Evolutionary conservation across 2,113 vertebrate species (phyloP), one percentile per base, ranked within the genome.

Genomic region (Hippocampus abdominalis): DNA sequence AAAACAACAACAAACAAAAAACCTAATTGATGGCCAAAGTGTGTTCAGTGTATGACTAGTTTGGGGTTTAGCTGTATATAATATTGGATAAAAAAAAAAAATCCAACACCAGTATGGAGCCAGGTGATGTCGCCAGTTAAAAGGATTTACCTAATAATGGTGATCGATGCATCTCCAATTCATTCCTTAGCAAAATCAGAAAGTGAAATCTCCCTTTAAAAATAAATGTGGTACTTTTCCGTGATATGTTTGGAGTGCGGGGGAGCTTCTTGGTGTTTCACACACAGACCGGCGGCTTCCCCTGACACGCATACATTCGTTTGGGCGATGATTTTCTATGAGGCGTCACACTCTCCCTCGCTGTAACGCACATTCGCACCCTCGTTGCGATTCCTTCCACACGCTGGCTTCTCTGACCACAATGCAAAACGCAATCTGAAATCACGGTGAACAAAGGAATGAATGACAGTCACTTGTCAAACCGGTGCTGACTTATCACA

Each of bases 361-460:
- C 74, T 77, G 36, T 85, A 81, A 84, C 64, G 64, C 54, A 25
- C 61, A 69, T 51, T 60, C 16, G 63, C 74, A 84, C 70, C 71
- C 76, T 90, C 85, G 87, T 91, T 91, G 87, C 70, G 87, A 91
- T 90, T 91, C 87, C 75, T 76, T 88, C 81, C 89, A 91, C 89
- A 80, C 78, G 65, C 73, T 76, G 61, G 77, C 72, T 86, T 42
- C 76, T 71, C 83, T 83, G 81, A 67, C 80, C 73, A 81, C 68
- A 61, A 66, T 64, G 7, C 11, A 23, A 32, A 74, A 70, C 84
- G 71, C 81, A 79, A 81, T 81, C 83, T 84, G 81, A 88, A 84
- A 85, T 81, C 69, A 74, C 69, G 67, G 60, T 77, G 48, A 79
- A 65, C 64, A 65, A 36, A 27, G 56, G 25, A 60, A 60, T 32